These are phyloP conservation scores for Spea multiplicata DNA, from an alignment of 2,113 vertebrate species.

Conservation along the genomic window DNA sequence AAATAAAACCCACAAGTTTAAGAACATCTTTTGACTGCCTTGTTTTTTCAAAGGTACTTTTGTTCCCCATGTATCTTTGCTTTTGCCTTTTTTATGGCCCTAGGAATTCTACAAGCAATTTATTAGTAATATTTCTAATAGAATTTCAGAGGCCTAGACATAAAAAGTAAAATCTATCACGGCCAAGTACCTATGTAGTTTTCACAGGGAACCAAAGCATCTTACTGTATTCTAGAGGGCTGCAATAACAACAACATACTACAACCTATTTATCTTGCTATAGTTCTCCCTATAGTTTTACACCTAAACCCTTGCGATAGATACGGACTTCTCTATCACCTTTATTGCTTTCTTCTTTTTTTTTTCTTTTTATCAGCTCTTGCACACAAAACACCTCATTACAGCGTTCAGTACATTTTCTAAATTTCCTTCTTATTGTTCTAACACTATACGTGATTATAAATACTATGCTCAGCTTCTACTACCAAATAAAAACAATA, in stretches of 20 bases:
- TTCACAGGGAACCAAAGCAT: background rate
- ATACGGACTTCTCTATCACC: conserved; percentile 33
- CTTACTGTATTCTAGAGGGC: conserved; percentile 34
- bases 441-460: too few species aligned
- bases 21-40: background rate
- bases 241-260: conserved; percentile 38
- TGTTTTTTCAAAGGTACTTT: conserved; percentile 17
- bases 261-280: conserved; percentile 32
- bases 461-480: too few species aligned
- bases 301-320: conserved; percentile 11
- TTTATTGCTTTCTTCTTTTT: conserved; percentile 29
- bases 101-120: background rate
- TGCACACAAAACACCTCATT: conserved; percentile 45
- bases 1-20: too few species aligned
- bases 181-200: conserved; percentile 12
- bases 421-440: conserved; percentile 19
- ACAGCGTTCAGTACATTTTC: conserved; percentile 24
- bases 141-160: conserved; percentile 7
- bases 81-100: conserved; percentile 8
- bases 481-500: too few species aligned
- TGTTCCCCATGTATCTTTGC: background rate
- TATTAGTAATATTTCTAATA: conserved; percentile 25
- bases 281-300: conserved; percentile 35
- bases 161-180: conserved; percentile 23
- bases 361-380: conserved; percentile 16